phyloP scores from a whole-genome alignment of 2,113 vertebrate species.

The Capreolus pygargus region DNA sequence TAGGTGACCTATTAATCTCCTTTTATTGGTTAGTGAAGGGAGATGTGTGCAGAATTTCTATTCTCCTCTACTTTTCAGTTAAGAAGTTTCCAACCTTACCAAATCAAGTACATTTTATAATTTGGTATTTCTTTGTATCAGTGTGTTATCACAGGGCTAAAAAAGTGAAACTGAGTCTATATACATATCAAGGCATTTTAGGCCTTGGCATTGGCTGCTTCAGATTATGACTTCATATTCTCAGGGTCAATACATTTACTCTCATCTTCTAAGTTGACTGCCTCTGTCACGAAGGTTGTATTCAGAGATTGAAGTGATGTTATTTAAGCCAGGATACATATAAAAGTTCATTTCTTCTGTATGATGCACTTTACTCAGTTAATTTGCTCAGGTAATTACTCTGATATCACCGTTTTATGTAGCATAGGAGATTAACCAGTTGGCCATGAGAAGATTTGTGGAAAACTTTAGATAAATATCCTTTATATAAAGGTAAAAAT shows the following conservation, averaged over 20 bases:
- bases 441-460: not conserved
- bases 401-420: not conserved
- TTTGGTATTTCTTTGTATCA: constrained; percentile 23
- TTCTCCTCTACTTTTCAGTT: not conserved
- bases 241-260: not conserved
- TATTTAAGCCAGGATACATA: not conserved
- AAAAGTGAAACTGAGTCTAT: not conserved
- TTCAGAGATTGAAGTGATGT: not conserved
- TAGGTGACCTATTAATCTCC: not conserved
- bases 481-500: not conserved
- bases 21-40: not conserved
- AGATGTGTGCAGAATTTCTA: not conserved
- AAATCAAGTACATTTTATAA: constrained; percentile 9
- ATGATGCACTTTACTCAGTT: not conserved
- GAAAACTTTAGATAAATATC: not conserved
- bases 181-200: not conserved
- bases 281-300: not conserved
- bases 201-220: not conserved
- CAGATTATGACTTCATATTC: not conserved
- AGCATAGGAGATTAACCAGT: not conserved
- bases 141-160: not conserved
- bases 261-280: not conserved
- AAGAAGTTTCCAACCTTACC: not conserved
- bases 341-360: not conserved
- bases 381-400: not conserved